These are phyloP conservation scores for Varanus komodoensis DNA, from an alignment of 2,113 vertebrate species.

Conservation along the genomic window DNA sequence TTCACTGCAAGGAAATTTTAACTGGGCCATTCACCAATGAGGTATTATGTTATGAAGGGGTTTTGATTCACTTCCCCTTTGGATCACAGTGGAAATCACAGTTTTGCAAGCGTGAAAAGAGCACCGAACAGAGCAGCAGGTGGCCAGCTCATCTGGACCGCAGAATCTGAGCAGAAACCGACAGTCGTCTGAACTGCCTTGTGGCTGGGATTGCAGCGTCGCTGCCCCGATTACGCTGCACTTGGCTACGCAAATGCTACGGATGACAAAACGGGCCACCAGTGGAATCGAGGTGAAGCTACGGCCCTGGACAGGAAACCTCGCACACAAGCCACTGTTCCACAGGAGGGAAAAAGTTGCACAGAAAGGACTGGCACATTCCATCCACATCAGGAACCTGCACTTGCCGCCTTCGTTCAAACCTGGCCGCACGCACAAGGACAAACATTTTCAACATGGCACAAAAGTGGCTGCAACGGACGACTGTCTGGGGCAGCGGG, in stretches of 20 bases:
- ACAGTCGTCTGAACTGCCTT: not conserved
- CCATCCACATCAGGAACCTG: conserved; percentile 15
- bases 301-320: not conserved
- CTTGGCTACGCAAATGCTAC: not conserved
- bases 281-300: not conserved
- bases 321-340: conserved; percentile 37
- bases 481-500: not conserved
- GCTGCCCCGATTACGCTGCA: not conserved
- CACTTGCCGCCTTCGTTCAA: conserved; percentile 26
- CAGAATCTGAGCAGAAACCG: not conserved
- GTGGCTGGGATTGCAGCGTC: not conserved
- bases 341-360: conserved; percentile 29
- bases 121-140: conserved; percentile 45
- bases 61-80: conserved; percentile 64
- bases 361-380: rapidly evolving
- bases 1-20: not conserved
- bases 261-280: not conserved
- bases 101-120: conserved; percentile 62
- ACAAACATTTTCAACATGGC: conserved; percentile 23
- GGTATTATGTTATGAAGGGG: conserved; percentile 59
- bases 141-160: conserved; percentile 27
- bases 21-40: conserved; percentile 37
- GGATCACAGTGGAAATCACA: conserved; percentile 75
- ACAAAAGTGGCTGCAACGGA: conserved; percentile 19
- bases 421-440: not conserved